Percentiles rank a stretch among this genome's conserved stretches.
Conservation (phyloP, 2,888 invertebrate genomes). For the Deroplatys truncata region DNA sequence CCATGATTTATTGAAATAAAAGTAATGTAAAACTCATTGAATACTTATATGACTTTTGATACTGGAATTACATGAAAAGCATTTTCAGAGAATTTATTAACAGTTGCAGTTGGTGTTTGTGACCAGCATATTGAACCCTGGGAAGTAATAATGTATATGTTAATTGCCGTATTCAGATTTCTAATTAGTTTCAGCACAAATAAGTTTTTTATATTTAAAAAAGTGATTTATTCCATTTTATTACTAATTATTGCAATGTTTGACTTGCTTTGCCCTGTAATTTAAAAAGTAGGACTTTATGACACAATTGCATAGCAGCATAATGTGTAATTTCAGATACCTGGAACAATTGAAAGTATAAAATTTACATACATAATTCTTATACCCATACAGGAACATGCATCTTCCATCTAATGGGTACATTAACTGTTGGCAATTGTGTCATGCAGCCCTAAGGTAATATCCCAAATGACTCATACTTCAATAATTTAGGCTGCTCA, state of each 20-base stretch:
- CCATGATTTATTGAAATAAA: neutral
- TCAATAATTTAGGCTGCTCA: neutral
- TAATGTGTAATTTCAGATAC: neutral
- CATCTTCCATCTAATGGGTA: no score
- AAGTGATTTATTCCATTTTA: constrained; percentile 14
- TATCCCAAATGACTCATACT: neutral
- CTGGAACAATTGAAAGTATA: neutral
- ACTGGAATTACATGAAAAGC: no score
- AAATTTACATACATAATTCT: neutral
- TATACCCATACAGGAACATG: no score
- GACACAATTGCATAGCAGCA: neutral
- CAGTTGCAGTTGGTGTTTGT: neutral
- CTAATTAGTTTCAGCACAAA: constrained; percentile 12
- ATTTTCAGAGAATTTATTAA: no score
- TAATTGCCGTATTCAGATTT: constrained; percentile 8
- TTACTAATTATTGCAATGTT: constrained; percentile 20
- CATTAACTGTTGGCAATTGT: neutral
- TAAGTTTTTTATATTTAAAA: constrained; percentile 12
- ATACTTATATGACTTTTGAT: no score
- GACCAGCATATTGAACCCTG: neutral
- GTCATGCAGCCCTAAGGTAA: neutral
- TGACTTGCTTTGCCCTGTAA: constrained; percentile 23
- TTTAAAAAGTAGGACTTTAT: neutral
- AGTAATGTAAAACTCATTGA: neutral
- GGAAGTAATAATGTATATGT: constrained; percentile 8